Conservation (phyloP, 2,888 invertebrate genomes). For the Dorcus parallelipipedus region DNA sequence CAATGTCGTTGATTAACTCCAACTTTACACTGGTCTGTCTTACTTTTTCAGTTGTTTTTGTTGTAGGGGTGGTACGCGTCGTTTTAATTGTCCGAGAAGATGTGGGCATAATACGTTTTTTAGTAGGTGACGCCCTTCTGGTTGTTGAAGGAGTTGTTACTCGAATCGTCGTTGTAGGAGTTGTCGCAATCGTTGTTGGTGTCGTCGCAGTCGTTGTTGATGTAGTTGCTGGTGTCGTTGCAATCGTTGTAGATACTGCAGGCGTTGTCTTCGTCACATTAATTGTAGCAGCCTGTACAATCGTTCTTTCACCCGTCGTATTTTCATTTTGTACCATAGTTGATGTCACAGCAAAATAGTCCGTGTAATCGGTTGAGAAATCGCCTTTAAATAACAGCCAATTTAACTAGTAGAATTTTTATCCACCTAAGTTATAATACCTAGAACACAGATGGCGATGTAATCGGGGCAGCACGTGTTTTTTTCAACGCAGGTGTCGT, state of each 20-base stretch:
- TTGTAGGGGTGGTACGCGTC: background rate
- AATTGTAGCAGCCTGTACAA: conserved; percentile 19
- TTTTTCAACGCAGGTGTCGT: conserved; percentile 52
- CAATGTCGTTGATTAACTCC: conserved; percentile 13
- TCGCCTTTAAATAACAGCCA: background rate
- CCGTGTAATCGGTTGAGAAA: background rate
- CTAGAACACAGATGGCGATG: conserved; percentile 55
- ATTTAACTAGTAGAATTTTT: background rate
- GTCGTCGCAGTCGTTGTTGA: conserved; percentile 12
- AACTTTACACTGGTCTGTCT: conserved; percentile 11
- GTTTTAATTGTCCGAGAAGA: background rate
- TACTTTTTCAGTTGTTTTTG: conserved; percentile 6
- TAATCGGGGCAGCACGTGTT: conserved; percentile 68
- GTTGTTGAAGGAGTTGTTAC: background rate
- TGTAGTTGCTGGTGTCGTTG: conserved; percentile 9
- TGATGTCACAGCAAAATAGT: background rate
- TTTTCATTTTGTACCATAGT: background rate
- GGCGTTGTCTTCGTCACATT: conserved; percentile 24
- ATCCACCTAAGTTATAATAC: background rate
- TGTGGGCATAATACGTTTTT: background rate
- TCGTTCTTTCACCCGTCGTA: conserved; percentile 13
- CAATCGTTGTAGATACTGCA: conserved; percentile 19
- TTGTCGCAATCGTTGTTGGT: background rate
- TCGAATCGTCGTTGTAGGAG: conserved; percentile 7
- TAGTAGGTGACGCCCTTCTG: background rate